Conservation (phyloP, 2,888 invertebrate genomes). For the Parnassius apollo region DNA sequence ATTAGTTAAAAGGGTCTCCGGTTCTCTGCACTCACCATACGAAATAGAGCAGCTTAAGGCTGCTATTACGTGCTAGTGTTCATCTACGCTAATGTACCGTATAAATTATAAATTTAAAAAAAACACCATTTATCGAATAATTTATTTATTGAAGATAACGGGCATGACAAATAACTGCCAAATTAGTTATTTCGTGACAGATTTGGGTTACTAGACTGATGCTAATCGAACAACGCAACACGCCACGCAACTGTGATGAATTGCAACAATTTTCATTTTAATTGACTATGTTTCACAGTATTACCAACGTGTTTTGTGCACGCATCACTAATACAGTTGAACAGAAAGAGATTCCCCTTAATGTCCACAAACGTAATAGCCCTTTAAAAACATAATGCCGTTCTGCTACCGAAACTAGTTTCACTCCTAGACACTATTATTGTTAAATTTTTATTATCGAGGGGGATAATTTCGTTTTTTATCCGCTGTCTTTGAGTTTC, state of each 20-base stretch:
- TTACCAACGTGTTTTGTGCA: slow-evolving; percentile 4
- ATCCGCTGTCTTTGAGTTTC: slow-evolving; percentile 18
- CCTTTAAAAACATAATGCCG: slow-evolving; percentile 10
- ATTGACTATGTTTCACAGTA: slow-evolving; percentile 20
- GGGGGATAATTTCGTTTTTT: slow-evolving; percentile 22
- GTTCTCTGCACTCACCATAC: too few relatives aligned
- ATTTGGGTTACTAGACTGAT: slow-evolving; percentile 24
- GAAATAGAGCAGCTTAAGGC: too few relatives aligned
- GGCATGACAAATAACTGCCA: slow-evolving; percentile 15
- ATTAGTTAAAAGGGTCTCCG: too few relatives aligned
- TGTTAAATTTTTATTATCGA: slow-evolving; percentile 2
- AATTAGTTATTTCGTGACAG: slow-evolving; percentile 19
- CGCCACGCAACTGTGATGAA: slow-evolving; percentile 17
- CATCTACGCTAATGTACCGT: too few relatives aligned
- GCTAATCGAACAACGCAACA: slow-evolving; percentile 23
- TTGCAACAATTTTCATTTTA: slow-evolving; percentile 16
- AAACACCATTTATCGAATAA: too few relatives aligned
- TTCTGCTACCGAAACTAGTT: slow-evolving; percentile 17
- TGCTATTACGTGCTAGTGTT: too few relatives aligned
- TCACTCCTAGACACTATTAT: slow-evolving; percentile 11
- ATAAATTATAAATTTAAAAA: background rate
- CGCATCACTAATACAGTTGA: slow-evolving; percentile 6
- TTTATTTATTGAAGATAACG: too few relatives aligned
- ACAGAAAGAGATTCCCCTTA: slow-evolving; percentile 8
- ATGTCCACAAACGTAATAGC: slow-evolving; percentile 6